A percentile compares a stretch with the other conserved stretches of the same genome.
These are phyloP conservation scores for Lytechinus pictus DNA, from an alignment of 35 echinoderm and acorn worm genomes.

Conservation along the genomic window DNA sequence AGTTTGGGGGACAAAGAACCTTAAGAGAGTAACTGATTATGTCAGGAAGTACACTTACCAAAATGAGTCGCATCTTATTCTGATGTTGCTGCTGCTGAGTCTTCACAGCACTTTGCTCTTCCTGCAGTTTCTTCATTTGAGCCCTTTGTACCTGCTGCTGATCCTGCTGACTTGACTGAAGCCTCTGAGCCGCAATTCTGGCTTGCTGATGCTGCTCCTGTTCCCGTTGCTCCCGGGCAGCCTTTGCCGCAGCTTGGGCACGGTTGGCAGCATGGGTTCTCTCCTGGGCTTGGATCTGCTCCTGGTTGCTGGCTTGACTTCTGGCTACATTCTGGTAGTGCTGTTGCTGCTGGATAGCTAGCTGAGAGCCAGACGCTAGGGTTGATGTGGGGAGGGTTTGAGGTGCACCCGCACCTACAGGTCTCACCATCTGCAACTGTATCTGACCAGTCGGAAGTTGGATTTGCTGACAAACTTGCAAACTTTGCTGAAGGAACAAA, in stretches of 20 bases:
- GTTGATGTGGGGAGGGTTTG: conserved; percentile 18
- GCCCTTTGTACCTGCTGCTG: conserved; percentile 25
- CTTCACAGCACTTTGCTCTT: neutral
- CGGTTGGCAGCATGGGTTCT: conserved; percentile 16
- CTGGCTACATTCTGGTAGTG: neutral
- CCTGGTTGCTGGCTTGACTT: neutral
- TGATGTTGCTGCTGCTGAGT: neutral
- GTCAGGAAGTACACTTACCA: neutral
- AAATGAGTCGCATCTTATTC: neutral
- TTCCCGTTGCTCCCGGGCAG: conserved; percentile 7
- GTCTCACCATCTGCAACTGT: conserved; percentile 21
- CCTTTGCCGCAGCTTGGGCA: neutral
- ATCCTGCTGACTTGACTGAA: neutral
- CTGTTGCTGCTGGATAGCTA: neutral
- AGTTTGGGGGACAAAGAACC: no score
- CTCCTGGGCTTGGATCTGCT: neutral
- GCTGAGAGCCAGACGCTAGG: neutral
- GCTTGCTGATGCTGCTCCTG: conserved; percentile 48
- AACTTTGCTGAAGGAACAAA: conserved; percentile 5
- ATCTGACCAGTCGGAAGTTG: neutral
- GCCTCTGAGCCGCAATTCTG: neutral
- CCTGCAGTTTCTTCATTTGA: neutral
- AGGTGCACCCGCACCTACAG: neutral
- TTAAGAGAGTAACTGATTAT: no score
- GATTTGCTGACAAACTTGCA: neutral